Evolutionary conservation across 2,113 vertebrate genomes (phyloP).

Genomic region (Gracilinanus agilis): DNA sequence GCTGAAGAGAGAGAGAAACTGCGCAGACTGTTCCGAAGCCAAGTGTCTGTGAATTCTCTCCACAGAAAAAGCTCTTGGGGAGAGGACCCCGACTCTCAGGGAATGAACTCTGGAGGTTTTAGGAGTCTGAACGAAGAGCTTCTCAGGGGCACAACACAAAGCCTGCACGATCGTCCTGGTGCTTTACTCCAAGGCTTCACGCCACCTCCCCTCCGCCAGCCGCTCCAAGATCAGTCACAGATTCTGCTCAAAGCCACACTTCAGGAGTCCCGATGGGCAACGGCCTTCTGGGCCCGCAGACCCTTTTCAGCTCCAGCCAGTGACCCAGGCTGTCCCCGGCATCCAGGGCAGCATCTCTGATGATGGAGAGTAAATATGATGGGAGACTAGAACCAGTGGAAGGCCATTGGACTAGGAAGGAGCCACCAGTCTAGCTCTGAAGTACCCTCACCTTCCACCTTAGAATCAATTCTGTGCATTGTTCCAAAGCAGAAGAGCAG

Average conservation of each 20-base stretch:
- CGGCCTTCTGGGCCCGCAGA: background rate
- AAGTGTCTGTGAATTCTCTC: slow-evolving; percentile 65
- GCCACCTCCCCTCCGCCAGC: background rate
- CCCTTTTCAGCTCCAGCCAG: background rate
- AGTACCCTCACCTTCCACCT: too few species aligned
- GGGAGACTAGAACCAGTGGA: too few species aligned
- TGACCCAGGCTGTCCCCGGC: background rate
- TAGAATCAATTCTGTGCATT: too few species aligned
- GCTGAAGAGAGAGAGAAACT: slow-evolving; percentile 68
- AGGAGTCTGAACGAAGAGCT: slow-evolving; percentile 23
- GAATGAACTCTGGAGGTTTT: slow-evolving; percentile 54
- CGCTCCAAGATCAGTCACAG: background rate
- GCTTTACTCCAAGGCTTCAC: background rate
- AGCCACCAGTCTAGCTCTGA: background rate
- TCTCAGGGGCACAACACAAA: background rate
- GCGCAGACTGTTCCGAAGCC: slow-evolving; percentile 59
- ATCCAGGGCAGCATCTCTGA: background rate
- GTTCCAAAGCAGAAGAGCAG: too few species aligned
- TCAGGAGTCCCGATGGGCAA: background rate
- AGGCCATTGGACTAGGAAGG: background rate
- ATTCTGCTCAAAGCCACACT: background rate
- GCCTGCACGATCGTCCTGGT: background rate
- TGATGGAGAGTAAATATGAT: background rate
- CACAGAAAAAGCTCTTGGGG: background rate
- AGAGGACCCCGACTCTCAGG: slow-evolving; percentile 62